A percentile compares a stretch with the other conserved stretches of the same genome.
These are phyloP conservation scores for Anguilla rostrata DNA, from an alignment of 2,113 vertebrate species.

Conservation along the genomic window DNA sequence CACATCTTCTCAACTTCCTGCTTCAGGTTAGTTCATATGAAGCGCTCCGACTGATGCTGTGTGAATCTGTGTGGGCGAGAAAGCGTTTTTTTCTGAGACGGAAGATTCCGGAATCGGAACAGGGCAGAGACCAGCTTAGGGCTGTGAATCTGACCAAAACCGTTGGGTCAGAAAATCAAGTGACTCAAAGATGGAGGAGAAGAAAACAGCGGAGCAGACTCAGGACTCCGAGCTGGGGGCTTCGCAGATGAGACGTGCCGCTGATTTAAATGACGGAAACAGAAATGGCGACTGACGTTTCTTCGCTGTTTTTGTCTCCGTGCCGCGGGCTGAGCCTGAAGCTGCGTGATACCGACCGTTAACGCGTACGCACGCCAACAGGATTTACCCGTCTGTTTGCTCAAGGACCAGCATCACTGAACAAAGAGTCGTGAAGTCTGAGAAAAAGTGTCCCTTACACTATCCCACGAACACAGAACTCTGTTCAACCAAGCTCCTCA, in stretches of 20 bases:
- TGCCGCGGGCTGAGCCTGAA: not conserved
- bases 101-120: not conserved
- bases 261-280: not conserved
- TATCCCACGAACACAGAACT: too few species aligned
- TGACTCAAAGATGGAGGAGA: not conserved
- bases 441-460: too few species aligned
- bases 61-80: not conserved
- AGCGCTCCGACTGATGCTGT: not conserved
- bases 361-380: not conserved
- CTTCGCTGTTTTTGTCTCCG: too few species aligned
- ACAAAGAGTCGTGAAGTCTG: not conserved
- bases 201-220: not conserved
- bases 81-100: not conserved
- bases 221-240: not conserved
- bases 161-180: not conserved
- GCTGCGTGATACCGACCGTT: not conserved
- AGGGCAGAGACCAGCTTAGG: not conserved
- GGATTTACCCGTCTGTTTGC: not conserved
- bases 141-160: not conserved
- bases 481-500: too few species aligned
- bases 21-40: not conserved
- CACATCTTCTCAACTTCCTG: too few species aligned
- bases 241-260: not conserved
- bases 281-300: not conserved
- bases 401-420: not conserved